These are phyloP conservation scores for Neelides folsomi DNA, from an alignment of 2,888 invertebrate genomes.

Conservation along the genomic window DNA sequence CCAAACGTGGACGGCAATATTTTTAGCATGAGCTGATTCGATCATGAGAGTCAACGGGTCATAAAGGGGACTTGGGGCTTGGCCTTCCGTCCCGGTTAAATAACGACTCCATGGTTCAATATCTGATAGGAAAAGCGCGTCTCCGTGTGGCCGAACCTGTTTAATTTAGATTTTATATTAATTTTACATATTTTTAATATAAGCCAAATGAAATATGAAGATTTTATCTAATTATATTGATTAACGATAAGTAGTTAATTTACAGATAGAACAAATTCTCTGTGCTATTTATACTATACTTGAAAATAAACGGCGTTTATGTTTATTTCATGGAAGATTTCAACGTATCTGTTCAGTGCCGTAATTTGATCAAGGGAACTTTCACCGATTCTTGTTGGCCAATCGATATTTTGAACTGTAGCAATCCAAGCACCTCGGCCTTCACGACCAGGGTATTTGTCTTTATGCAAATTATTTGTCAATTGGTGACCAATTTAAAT, in stretches of 20 bases:
- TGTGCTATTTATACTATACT: constrained; percentile 5
- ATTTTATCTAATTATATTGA: no score
- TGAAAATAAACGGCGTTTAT: constrained; percentile 27
- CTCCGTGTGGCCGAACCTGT: constrained; percentile 24
- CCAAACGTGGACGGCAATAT: constrained; percentile 29
- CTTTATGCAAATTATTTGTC: constrained; percentile 7
- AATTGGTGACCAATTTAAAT: background rate
- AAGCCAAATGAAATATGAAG: no score
- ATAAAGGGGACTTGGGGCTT: constrained; percentile 18
- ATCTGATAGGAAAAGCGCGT: constrained; percentile 20
- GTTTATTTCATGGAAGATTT: constrained; percentile 12
- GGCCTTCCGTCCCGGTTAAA: constrained; percentile 21
- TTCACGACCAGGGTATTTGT: constrained; percentile 22
- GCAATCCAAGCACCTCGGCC: constrained; percentile 25
- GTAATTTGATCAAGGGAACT: constrained; percentile 15
- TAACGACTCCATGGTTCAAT: constrained; percentile 29
- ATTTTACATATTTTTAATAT: no score
- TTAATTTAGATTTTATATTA: no score
- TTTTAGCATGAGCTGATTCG: constrained; percentile 15
- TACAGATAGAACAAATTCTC: no score
- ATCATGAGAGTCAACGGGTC: constrained; percentile 24
- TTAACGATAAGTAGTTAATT: no score
- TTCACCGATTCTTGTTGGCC: constrained; percentile 16
- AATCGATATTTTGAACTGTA: constrained; percentile 26
- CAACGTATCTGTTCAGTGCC: constrained; percentile 12